Evolutionary conservation across 2,113 vertebrate species (phyloP), one percentile per base, ranked within the genome.

Genomic region (Petaurus breviceps): DNA sequence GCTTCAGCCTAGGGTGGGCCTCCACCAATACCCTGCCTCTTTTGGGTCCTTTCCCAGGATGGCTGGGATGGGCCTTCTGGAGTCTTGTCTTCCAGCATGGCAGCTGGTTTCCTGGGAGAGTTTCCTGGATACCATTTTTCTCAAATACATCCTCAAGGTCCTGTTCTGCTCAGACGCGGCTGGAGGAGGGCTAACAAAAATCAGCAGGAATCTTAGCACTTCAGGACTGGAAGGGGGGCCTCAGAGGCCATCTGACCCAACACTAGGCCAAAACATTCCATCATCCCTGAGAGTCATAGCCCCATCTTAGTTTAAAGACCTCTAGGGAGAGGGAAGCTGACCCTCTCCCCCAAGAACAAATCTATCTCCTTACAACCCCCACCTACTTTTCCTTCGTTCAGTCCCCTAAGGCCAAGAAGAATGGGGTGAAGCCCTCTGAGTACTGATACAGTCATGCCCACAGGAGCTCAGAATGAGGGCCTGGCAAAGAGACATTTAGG

Each of bases 1-100:
- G 16, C 37, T 77, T 43, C 68, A 5, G 14, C 37, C 37, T 16
- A 55, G 96, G 51, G 54, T 93, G 61, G 92, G n/a, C 90, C 92
- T 84, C 61, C 91, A n/a, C 90, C 51, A 91, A 43, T 12, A 25
- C 10, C 47, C 89, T 54, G 92, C 94, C 90, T 55, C 28, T 25
- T 46, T 96, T 89, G 54, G 90, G 57, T 0, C 1, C 53, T 95
- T 95, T 94, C 95, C 94, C 68, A 22, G 68, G 4, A 22, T 94
- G 96, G 53, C 95, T 95, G 92, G 93, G 95, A 95, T 91, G 92
- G 93, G 37, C 92, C 89, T 92, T 94, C 52, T 55, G 84, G 95
- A 94, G 92, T 46, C 11, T 50, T 93, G 84, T 92, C 96, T 94
- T 96, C 57, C 95, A 92, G 93, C 93, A 50, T 77, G 90, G 84